Evolutionary conservation across 2,113 vertebrate genomes (phyloP), one percentile per base, ranked within the genome.

Genomic region (Tonatia bakeri): DNA sequence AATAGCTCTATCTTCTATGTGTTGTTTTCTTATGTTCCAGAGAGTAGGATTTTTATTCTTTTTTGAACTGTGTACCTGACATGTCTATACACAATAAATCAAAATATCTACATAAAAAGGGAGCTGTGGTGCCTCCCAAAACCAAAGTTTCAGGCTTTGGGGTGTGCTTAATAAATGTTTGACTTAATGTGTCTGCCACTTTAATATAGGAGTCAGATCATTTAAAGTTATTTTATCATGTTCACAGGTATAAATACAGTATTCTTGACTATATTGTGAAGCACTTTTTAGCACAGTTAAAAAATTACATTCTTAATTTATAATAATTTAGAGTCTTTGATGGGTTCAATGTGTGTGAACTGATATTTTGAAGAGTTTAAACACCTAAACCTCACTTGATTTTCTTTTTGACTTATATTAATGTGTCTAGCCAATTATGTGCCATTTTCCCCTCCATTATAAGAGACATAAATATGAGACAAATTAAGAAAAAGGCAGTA

Each of bases 11-110:
- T 90, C 20, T 82, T 73, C 72, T 76, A 13, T 84, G 76, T 70
- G 47, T 50, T 80, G 33, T 89, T 54, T 93, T 70, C 76, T 59
- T 9, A 26, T 67, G 22, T 87, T 90, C 19, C 87, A 79, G n/a
- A 90, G n/a, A 92, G 31, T 90, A 93, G 56, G 7, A 12, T 52
- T 90, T 90, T 96, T 83, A 80, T 69, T 94, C 59, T 67, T 91
- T 93, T 87, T 85, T 82, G 86, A 85, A 67, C 45, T 70, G 8
- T 76, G 3, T 72, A 33, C 70, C 75, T 76, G 79, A 84, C 52
- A 65, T 81, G 9, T 43, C 13, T 9, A 28, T 61, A 84, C 81
- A 16, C 50, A 93, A 96, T 84, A 95, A 95, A 93, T 73, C 64
- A 79, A 80, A 84, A 93, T 22, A 87, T 59, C n/a, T 86, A 10